phyloP scores from a whole-genome alignment of 2,888 invertebrate genomes.

The Mycogona germanica region DNA sequence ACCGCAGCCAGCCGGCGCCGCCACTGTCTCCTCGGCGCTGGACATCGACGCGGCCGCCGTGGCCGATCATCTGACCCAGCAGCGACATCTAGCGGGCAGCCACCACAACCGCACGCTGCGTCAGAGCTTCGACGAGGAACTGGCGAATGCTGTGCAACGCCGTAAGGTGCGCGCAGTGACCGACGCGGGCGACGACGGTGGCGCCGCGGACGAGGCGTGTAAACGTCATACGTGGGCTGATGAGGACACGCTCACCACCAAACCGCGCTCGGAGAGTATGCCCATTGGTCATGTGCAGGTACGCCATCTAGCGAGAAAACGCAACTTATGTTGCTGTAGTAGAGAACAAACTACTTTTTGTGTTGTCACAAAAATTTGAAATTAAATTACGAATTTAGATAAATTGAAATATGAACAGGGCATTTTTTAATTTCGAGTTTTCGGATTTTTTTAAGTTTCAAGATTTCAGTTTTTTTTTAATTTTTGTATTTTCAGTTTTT shows the following conservation, averaged over 20 bases:
- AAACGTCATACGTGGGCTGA: constrained; percentile 14
- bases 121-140: constrained; percentile 13
- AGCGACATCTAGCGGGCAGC: background rate
- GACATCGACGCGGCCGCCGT: constrained; percentile 42
- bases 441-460: no score
- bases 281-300: no score
- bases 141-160: constrained; percentile 10
- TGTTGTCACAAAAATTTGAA: no score
- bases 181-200: background rate
- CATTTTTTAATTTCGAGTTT: no score
- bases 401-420: no score
- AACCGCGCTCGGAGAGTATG: no score
- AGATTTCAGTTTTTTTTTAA: no score
- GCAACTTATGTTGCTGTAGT: background rate
- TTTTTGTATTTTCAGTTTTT: no score
- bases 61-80: background rate
- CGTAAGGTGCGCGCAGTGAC: background rate
- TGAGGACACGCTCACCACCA: no score
- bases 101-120: background rate
- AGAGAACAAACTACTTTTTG: no score
- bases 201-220: background rate
- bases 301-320: no score
- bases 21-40: constrained; percentile 22
- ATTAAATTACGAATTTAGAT: no score
- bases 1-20: constrained; percentile 15